Conservation (phyloP, 2,797 vertebrate genomes). For the Sebastolobus altivelis region DNA sequence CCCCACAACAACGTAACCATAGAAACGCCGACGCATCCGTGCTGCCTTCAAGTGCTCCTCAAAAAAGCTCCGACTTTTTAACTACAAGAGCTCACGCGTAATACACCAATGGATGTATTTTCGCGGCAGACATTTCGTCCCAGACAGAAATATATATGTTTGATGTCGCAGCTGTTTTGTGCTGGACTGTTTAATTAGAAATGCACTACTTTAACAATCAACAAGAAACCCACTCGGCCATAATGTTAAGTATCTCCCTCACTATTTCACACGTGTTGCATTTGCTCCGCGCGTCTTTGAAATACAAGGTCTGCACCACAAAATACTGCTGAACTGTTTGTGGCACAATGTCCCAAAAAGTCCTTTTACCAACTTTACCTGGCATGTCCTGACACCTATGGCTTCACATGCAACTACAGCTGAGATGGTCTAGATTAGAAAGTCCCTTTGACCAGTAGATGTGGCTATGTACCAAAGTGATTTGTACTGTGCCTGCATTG, state of each 20-base stretch:
- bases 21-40: conserved; percentile 43
- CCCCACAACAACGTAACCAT: conserved; percentile 28
- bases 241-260: not conserved
- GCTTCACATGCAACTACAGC: not conserved
- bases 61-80: not conserved
- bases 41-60: conserved; percentile 19
- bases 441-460: not conserved
- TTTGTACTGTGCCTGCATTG: not conserved
- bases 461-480: not conserved
- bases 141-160: not conserved
- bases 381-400: not conserved
- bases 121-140: not conserved
- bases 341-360: too few species aligned
- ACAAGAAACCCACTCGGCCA: not conserved
- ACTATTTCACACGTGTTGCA: not conserved
- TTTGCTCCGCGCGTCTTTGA: not conserved
- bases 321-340: too few species aligned
- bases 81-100: fast-evolving
- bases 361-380: not conserved
- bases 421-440: not conserved
- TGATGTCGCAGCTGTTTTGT: too few species aligned
- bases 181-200: too few species aligned
- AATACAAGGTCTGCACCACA: too few species aligned
- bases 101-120: not conserved
- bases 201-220: fast-evolving